Base-by-base conservation (phyloP, 2,797 vertebrate genomes). In the Oceanodroma leucorhoa region DNA sequence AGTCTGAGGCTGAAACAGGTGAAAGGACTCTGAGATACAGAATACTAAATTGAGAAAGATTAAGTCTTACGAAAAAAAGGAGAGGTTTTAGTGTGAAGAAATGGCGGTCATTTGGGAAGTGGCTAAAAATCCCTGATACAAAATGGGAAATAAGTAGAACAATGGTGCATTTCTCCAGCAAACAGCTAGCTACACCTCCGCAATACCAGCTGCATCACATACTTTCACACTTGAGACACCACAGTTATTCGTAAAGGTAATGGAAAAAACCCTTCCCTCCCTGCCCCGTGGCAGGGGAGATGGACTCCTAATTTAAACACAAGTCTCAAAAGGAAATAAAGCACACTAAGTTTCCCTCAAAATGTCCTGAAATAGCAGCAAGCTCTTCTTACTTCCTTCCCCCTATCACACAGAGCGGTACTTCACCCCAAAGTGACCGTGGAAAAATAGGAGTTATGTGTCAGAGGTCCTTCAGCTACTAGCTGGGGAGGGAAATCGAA, bases 311-410 rank as follows among this genome's bases (percentile, higher is more conserved):
- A 48, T 55, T 79, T 76, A 84, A 93, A 84, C 51, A 53, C 20
- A 55, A 46, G 21, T 55, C 73, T 91, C 62, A 53, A 76, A 93
- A 94, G 89, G 90, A 94, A 94, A 93, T 54, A 57, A 66, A 90
- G 32, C 4, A 1, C 14, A 16, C 45, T 21, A 48, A 27, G 40
- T 71, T 94, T 96, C 80, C 93, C 34, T 46, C 23, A n/a, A 29
- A 14, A 27, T 10, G 22, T 24, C 67, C 50, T 70, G 51, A 94
- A 96, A 94, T 89, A 93, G 66, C 70, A 92, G 64, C 67, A 75
- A 82, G 38, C 21, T 76, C 62, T 82, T 82, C 53, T 66, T 81
- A 21, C 45, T 87, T 94, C 82, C 91, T 91, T 89, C 76, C 82
- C 41, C 58, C 55, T 57, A 15, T 60, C 77, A 76, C 41, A 76